These are phyloP conservation scores for Steatornis caripensis DNA, from an alignment of 2,113 vertebrate species.

Conservation along the genomic window DNA sequence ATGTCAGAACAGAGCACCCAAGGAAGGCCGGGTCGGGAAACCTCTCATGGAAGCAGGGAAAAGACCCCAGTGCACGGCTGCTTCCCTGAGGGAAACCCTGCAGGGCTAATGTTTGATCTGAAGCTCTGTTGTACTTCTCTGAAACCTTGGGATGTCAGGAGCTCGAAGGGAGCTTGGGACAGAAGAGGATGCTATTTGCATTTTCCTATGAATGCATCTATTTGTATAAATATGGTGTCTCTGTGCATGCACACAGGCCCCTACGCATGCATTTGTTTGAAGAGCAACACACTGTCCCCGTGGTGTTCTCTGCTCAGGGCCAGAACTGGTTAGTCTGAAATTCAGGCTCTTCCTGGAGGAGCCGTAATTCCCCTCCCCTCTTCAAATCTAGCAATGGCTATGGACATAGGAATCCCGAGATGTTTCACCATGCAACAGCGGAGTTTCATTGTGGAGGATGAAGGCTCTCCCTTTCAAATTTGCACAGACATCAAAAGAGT, in stretches of 20 bases:
- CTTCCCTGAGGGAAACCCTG: conserved; percentile 64
- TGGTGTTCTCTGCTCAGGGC: conserved; percentile 1
- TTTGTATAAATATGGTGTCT: conserved; percentile 59
- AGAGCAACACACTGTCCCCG: neutral
- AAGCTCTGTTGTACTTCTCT: conserved; percentile 59
- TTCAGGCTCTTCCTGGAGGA: conserved; percentile 31
- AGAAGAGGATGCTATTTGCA: conserved; percentile 57
- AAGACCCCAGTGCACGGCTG: conserved; percentile 32
- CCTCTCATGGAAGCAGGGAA: conserved; percentile 32
- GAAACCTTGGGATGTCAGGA: conserved; percentile 67
- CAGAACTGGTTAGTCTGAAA: conserved; percentile 31
- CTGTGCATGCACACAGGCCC: conserved; percentile 30
- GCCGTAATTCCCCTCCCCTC: neutral
- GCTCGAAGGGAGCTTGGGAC: conserved; percentile 38
- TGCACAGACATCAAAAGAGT: conserved; percentile 61
- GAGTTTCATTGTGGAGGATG: conserved; percentile 40
- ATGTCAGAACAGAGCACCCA: conserved; percentile 53
- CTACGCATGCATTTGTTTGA: conserved; percentile 29
- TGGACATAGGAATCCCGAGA: neutral
- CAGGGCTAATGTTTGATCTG: conserved; percentile 70
- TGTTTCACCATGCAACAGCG: neutral
- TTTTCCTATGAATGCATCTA: conserved; percentile 60
- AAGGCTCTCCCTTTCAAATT: conserved; percentile 51
- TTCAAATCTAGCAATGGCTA: neutral
- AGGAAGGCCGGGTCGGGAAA: conserved; percentile 48